Base-by-base conservation (phyloP, 2,888 invertebrate species). In the Drosophila eohydei region DNA sequence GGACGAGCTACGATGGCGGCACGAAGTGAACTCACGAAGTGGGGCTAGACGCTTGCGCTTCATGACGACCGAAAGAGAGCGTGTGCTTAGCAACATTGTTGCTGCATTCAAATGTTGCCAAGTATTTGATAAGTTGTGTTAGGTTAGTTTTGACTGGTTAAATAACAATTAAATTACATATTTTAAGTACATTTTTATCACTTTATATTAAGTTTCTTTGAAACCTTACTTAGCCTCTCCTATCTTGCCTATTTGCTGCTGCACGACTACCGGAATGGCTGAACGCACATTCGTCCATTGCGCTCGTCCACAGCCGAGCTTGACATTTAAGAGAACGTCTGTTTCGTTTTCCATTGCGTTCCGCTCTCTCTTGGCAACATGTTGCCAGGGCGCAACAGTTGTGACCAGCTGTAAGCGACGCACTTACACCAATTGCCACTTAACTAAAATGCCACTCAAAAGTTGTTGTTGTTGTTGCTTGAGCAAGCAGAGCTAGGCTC, bases 321-420 rank as follows among this genome's bases (percentile, higher is more conserved):
- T 3, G 11, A 0, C 0, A 51, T 43, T 74, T 71, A 71, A 71
- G 71, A 78, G 75, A 16, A 5, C 21, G 7, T 14, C 3, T 54
- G 86, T 89, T 80, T 38, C 78, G 56, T 40, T 88, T 86, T 7
- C 77, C 86, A 83, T 3, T 12, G 8, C 48, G 69, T 86, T 62
- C 83, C 90, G 52, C 80, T 72, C 82, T 85, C 74, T 48, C 9
- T 57, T 83, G 8, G 86, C 90, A 86, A 88, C 90, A 83, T 85
- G 88, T 85, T 85, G 78, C 48, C 2, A 63, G 8, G 38, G 55
- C 41, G 79, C 84, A 84, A 84, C 84, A 84, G 84, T 84, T 84
- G 84, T 54, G 71, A 51, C 43, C 76, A 78, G 81, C 81, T 76
- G 69, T 30, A 41, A 56, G 59, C 50, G 32, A 14, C 59, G 48